Base-by-base conservation (phyloP, 2,888 invertebrate genomes). In the Phasia obesa region DNA sequence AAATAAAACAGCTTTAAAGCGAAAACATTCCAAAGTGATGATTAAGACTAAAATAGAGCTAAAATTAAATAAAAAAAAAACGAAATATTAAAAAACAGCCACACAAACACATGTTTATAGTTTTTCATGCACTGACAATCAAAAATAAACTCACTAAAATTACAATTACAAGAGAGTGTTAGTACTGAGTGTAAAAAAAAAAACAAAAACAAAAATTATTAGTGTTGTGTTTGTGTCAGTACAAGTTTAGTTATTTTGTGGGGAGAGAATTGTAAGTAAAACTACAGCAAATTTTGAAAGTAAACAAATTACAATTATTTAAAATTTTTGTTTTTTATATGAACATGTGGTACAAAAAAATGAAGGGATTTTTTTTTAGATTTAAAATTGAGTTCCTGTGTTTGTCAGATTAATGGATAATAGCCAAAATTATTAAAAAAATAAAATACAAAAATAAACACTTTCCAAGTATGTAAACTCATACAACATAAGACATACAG, bases 31-130 rank as follows among this genome's bases (percentile, higher is more conserved):
- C 86, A 81, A 85, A 83, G 81, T 86, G 90, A 91, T 90, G 90
- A 90, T 90, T 91, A 91, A 90, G 89, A 89, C 84, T 55, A 77
- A 81, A 77, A 81, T 79, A 83, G 79, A 83, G 88, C 90, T 90
- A 90, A 88, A 91, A 90, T 91, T 90, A 83, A 75, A 79, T 71
- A 47, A 42, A 55, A 75, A 23, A 67, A 42, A 44, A 51, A 38
- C 19, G 17, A 71, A 69, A 60, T 62, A 75, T 60, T 57, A 75
- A 81, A 79, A 59, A 78, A 21, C 59, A 44, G 6, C 51, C 31
- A 31, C 38, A 65, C 38, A 69, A 15, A 59, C 38, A 17, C 15
- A 38, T 19, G 5, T 21, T 51, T 21, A 57, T 38, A n/a, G 15
- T 51, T 47, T 31, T 47, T 31, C 35, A 55, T 44, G 38, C 62